Base-by-base conservation (phyloP, 1,140 invertebrate species). In the Epicauta chinensis region DNA sequence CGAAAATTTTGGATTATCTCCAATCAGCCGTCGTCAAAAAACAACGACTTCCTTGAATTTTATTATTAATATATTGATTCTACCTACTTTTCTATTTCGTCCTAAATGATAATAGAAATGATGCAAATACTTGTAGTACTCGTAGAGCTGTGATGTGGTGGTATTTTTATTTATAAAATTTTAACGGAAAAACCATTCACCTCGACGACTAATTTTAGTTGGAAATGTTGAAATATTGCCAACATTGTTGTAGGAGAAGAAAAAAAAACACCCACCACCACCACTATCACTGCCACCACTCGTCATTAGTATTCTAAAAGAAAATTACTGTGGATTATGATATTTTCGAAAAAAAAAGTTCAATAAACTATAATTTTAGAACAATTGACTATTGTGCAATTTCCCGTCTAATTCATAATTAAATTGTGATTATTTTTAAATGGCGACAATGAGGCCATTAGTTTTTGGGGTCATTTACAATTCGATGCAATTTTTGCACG, bases 101-200 rank as follows among this genome's bases (percentile, higher is more conserved):
- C 16, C 38, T 36, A 10, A 37, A 37, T 37, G 34, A 47, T 23
- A 23, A 23, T 23, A 23, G 23, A 23, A 23, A 23, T 23, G 23
- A 23, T 23, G 23, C 23, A 38, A 37, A 38, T 13, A 16, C n/a
- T 47, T 37, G 45, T 17, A 46, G 43, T 17, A 12, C 13, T 43
- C 14, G 39, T 46, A 46, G 37, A 46, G 17, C 23, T 46, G 43
- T 47, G 38, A 16, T 17, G 36, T 48, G 52, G 47, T 40, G 42
- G n/a, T 40, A 31, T 31, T 16, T 46, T 23, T 51, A 56, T 56
- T 56, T 51, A 41, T 56, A 51, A 56, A 39, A 36, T 56, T 56
- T 56, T 23, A 23, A 56, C 54, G 54, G 54, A 56, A 56, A 56
- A 56, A 42, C 54, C 54, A 43, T 56, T 56, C 45, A 51, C 54